A percentile compares a stretch with the other conserved stretches of the same genome.
These are phyloP conservation scores for Stylophora pistillata DNA, from an alignment of 64 coral and sea anemone species.

Conservation along the genomic window DNA sequence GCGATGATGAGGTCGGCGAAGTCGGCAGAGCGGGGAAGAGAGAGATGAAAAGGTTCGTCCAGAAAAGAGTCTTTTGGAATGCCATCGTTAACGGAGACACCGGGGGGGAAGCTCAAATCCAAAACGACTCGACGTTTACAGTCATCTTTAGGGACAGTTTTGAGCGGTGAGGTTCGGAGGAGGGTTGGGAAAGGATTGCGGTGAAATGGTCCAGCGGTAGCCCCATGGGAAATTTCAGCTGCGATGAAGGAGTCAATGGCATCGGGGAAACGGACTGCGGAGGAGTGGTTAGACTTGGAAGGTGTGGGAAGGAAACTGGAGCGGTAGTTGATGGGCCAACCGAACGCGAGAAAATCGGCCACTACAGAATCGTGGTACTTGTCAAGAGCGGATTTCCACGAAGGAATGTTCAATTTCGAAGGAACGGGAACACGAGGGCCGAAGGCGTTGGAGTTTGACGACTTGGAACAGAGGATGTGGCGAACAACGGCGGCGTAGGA, in stretches of 20 bases:
- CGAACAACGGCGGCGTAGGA: background rate
- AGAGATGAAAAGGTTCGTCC: background rate
- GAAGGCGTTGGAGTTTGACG: background rate
- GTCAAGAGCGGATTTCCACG: background rate
- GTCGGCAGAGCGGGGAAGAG: background rate
- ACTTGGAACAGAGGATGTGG: background rate
- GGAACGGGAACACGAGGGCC: background rate
- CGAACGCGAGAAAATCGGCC: conserved; percentile 4
- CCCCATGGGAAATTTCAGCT: background rate
- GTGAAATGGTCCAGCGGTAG: conserved; percentile 3
- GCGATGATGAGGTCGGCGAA: background rate
- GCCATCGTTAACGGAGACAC: background rate
- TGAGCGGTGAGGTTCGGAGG: background rate
- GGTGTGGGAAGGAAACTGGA: background rate
- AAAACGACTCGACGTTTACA: background rate
- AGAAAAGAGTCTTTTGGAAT: conserved; percentile 11
- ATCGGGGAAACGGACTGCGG: background rate
- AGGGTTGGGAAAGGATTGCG: background rate
- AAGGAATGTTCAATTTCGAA: background rate
- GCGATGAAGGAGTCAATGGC: background rate
- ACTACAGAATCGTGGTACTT: background rate
- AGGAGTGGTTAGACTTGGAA: background rate
- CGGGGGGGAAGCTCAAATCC: background rate
- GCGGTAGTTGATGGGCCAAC: conserved; percentile 14
- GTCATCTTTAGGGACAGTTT: background rate